Evolutionary conservation across 2,888 invertebrate species (phyloP).

Genomic region (Unio delphinus): DNA sequence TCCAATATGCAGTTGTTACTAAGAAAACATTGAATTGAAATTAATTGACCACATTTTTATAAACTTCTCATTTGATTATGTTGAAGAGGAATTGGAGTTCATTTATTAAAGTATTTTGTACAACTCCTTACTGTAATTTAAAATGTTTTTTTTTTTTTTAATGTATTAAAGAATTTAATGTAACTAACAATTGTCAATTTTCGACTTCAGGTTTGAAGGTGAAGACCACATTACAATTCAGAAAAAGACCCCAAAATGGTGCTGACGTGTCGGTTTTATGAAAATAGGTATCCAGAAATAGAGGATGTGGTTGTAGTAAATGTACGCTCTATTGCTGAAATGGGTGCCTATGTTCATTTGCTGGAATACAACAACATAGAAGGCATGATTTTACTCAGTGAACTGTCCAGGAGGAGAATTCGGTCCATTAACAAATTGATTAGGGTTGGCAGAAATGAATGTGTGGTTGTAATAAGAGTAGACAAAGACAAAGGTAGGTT

Average conservation of each 20-base stretch:
- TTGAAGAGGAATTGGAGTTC: too few relatives aligned
- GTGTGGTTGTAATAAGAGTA: conserved; percentile 98
- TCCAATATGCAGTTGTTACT: too few relatives aligned
- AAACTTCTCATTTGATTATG: too few relatives aligned
- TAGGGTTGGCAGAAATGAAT: conserved; percentile 97
- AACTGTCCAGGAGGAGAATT: conserved; percentile 97
- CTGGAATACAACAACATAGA: conserved; percentile 99
- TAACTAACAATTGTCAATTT: too few relatives aligned
- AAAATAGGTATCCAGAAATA: conserved; percentile 96
- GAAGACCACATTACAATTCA: too few relatives aligned
- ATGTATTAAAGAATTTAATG: too few relatives aligned
- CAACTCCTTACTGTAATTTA: too few relatives aligned
- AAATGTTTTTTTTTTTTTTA: too few relatives aligned
- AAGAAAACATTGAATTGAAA: too few relatives aligned
- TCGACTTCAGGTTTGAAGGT: too few relatives aligned
- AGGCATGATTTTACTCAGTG: conserved; percentile 97
- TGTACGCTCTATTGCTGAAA: conserved; percentile 96
- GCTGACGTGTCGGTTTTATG: conserved; percentile 85
- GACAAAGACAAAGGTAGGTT: conserved; percentile 92
- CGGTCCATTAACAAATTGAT: conserved; percentile 99
- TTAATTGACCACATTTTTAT: too few relatives aligned
- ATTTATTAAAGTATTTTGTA: too few relatives aligned
- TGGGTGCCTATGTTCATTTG: conserved; percentile 99
- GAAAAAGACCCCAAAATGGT: conserved; percentile 49
- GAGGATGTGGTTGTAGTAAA: conserved; percentile 99